Base-by-base conservation (phyloP, 2,797 vertebrate genomes). In the Acestrorhynchus altus region DNA sequence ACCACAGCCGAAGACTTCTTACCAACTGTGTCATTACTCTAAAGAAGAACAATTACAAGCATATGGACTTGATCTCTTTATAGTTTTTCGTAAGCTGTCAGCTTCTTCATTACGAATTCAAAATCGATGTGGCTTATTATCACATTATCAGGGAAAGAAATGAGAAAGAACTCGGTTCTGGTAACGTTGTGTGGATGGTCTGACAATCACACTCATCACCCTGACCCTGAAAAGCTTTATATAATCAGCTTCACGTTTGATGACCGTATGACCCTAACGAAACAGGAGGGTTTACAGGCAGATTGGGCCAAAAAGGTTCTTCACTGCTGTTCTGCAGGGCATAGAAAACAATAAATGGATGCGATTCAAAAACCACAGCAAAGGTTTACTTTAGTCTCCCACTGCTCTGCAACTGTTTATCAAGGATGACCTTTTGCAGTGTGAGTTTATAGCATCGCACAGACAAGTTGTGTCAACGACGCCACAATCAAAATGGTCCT, bases 21-120 rank as follows among this genome's bases (percentile, higher is more conserved):
- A 66, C 72, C 82, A 54, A 54, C 81, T 85, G 83, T 83, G 84
- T 90, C 84, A 79, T 83, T 81, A 81, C 81, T 88, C 71, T 75
- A 74, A 83, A 86, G 82, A 83, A 89, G 88, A 84, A 84, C 79
- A 84, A 81, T 87, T 85, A 90, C 85, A 86, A 77, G 77, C 89
- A 92, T 86, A 84, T 93, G 91, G 90, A 86, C 90, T 72, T 83
- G 1, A 87, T 91, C 78, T 86, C 86, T 86, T 86, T 84, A 81
- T 78, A 74, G 79, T 83, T 80, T 85, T 82, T 85, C 22, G 7
- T 26, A 85, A 89, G 78, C 81, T 84, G 76, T 88, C 90, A 90
- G 82, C 56, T 44, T 72, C 84, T 88, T 83, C n/a, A n/a, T n/a
- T n/a, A n/a, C n/a, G n/a, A n/a, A n/a, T n/a, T n/a, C n/a, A n/a